A percentile compares a stretch with the other conserved stretches of the same genome.
Conservation (phyloP, 2,113 vertebrate genomes). For the Anser cygnoides region DNA sequence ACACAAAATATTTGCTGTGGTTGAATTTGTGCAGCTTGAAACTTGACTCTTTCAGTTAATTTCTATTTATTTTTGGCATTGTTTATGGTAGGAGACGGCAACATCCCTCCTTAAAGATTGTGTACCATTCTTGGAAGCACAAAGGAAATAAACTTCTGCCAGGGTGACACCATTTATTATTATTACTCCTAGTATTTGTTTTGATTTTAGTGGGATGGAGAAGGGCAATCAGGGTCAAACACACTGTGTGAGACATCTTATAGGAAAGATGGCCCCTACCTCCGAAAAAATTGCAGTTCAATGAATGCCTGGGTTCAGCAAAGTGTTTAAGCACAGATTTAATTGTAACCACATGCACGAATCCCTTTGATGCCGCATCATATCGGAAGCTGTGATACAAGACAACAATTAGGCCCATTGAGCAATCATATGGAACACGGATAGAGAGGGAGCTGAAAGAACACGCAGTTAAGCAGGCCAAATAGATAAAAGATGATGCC, state of each 20-base stretch:
- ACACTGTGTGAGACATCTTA: constrained; percentile 8
- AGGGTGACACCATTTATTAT: constrained; percentile 4
- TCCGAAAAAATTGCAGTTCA: not conserved
- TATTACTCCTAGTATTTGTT: constrained; percentile 40
- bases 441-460: not conserved
- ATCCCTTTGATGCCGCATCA: not conserved
- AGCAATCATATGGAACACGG: not conserved
- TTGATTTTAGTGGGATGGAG: constrained; percentile 12
- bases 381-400: constrained; percentile 14
- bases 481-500: not conserved
- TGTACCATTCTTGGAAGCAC: not conserved
- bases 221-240: constrained; percentile 8
- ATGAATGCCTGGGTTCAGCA: not conserved
- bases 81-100: not conserved
- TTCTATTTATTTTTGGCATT: constrained; percentile 38
- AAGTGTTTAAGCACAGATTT: constrained; percentile 8
- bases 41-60: not conserved
- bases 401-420: not conserved
- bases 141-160: constrained; percentile 1
- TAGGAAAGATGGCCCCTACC: not conserved
- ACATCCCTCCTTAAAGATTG: not conserved
- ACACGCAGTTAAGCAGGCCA: not conserved
- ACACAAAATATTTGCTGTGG: constrained; percentile 23
- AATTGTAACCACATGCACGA: constrained; percentile 34
- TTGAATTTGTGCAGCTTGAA: constrained; percentile 17